These are phyloP conservation scores for Drosophila dunni DNA, from an alignment of 1,140 invertebrate species.

Conservation along the genomic window DNA sequence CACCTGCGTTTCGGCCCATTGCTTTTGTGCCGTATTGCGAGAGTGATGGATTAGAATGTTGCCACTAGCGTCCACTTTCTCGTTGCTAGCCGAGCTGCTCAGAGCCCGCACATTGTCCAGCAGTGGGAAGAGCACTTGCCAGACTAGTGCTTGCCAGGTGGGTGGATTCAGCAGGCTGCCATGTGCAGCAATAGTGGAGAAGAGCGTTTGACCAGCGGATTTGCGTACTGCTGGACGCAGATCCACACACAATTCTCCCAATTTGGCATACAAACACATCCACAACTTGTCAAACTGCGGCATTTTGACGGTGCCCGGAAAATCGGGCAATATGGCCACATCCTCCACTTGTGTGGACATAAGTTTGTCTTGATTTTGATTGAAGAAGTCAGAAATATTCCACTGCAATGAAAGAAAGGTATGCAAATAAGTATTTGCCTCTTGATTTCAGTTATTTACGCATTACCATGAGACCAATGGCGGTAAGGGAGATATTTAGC, in stretches of 20 bases:
- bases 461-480: constrained; percentile 96
- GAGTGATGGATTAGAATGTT: constrained; percentile 99
- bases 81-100: constrained; percentile 96
- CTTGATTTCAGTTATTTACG: too few species aligned
- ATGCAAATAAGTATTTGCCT: constrained; percentile 44
- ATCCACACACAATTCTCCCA: constrained; percentile 97
- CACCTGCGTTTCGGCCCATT: constrained; percentile 99
- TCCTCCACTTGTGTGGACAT: constrained; percentile 89
- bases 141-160: constrained; percentile 95
- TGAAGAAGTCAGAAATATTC: constrained; percentile 99
- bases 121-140: constrained; percentile 97
- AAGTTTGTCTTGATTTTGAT: constrained; percentile 96
- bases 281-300: constrained; percentile 96
- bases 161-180: constrained; percentile 93
- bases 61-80: constrained; percentile 95
- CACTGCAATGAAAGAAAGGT: constrained; percentile 88
- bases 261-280: constrained; percentile 96
- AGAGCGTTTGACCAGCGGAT: constrained; percentile 98
- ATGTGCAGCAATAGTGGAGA: constrained; percentile 98
- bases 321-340: constrained; percentile 91
- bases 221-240: constrained; percentile 97
- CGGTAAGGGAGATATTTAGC: constrained; percentile 98
- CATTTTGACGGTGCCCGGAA: constrained; percentile 93
- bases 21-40: constrained; percentile 99
- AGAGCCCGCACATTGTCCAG: constrained; percentile 95